Base-by-base conservation (phyloP, 1,140 invertebrate species). In the Chelonus insularis region DNA sequence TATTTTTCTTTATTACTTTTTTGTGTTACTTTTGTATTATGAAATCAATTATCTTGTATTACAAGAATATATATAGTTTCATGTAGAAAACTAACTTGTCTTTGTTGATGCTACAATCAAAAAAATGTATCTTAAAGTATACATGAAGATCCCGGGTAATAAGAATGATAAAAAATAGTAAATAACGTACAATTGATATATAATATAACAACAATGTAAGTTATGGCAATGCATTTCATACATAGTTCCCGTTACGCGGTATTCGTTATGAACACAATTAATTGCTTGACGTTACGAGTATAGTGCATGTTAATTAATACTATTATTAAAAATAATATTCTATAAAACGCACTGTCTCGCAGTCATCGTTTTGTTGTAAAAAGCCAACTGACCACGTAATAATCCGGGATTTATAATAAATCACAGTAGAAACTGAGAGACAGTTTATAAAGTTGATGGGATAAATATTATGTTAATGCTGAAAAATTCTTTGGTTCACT, bases 21-120 rank as follows among this genome's bases (percentile, higher is more conserved):
- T 48, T 51, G 23, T 12, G 11, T 34, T 64, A 56, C 56, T 67
- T 48, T 57, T 62, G 60, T 41, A 14, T 11, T 14, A 6, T 55
- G 60, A n/a, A 9, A 25, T 29, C 4, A 52, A 52, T 36, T 3
- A 12, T 34, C 25, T 18, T 14, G 29, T 64, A 60, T 80, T 79
- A 80, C 68, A 79, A 80, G 77, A 80, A 79, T 80, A 80, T 78
- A 80, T n/a, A 39, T n/a, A 39, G 72, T 78, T 78, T 64, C 75
- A 69, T 69, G 76, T 80, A 79, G 73, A 80, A 80, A 80, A 80
- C 78, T 79, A 80, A 80, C 9, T 14, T 48, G 41, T 37, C 25
- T 9, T 37, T 39, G 6, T 56, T 47, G n/a, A n/a, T n/a, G n/a
- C n/a, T n/a, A n/a, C n/a, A 52, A 34, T 25, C 34, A 52, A 52